Conservation (phyloP, 2,113 vertebrate genomes). For the Mastomys coucha region DNA sequence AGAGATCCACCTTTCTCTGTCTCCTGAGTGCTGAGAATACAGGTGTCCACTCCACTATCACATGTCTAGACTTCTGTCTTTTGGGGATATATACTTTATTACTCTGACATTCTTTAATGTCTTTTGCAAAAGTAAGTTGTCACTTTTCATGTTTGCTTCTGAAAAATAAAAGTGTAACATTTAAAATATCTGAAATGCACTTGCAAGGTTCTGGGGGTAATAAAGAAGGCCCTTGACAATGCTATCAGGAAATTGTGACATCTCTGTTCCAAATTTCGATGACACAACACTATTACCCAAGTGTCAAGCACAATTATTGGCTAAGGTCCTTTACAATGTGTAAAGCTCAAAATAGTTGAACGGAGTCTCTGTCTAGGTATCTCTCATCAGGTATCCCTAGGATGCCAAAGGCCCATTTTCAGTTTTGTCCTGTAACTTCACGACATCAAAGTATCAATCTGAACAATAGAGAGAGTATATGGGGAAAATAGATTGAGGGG, state of each 20-base stretch:
- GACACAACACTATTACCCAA: slow-evolving; percentile 14
- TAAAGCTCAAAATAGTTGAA: slow-evolving; percentile 19
- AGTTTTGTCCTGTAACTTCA: neutral
- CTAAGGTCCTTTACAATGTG: neutral
- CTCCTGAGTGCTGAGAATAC: neutral
- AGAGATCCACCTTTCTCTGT: neutral
- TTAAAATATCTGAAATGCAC: slow-evolving; percentile 3
- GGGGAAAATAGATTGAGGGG: neutral
- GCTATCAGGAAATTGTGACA: slow-evolving; percentile 49
- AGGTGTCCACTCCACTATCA: neutral
- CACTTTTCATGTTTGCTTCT: slow-evolving; percentile 63
- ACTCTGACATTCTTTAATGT: neutral
- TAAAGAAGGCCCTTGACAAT: slow-evolving; percentile 10
- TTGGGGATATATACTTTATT: slow-evolving; percentile 52
- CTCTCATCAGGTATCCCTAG: neutral
- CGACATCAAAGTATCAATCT: neutral
- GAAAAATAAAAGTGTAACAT: slow-evolving; percentile 62
- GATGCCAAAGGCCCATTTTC: neutral
- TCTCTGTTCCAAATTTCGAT: neutral
- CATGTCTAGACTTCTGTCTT: slow-evolving; percentile 42
- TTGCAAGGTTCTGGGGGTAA: neutral
- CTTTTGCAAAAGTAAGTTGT: slow-evolving; percentile 61
- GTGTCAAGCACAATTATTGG: neutral
- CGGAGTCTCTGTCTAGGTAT: neutral
- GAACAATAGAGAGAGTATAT: neutral